Conservation (phyloP, 2,888 invertebrate species). For the Gari tellinella region DNA sequence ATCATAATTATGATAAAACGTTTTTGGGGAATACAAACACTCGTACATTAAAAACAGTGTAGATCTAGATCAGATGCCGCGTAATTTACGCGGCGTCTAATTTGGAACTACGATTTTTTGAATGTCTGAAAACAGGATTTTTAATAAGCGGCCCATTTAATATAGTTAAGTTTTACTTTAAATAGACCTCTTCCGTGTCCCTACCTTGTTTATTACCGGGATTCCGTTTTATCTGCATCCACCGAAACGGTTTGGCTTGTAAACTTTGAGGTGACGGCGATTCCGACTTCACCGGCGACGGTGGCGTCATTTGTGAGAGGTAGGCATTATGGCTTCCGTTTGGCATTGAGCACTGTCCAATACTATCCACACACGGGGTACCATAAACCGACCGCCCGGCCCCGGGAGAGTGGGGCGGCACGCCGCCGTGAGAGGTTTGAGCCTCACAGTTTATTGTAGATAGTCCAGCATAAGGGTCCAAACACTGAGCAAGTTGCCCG, state of each 20-base stretch:
- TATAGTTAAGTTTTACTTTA: no score
- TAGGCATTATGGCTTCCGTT: conserved; percentile 65
- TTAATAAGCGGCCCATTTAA: no score
- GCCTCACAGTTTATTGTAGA: conserved; percentile 60
- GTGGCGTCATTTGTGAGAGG: conserved; percentile 64
- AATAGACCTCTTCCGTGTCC: no score
- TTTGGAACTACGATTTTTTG: no score
- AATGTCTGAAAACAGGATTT: no score
- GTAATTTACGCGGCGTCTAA: no score
- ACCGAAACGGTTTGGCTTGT: conserved; percentile 90
- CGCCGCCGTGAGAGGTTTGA: conserved; percentile 52
- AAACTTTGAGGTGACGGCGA: conserved; percentile 70
- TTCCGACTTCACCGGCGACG: conserved; percentile 75
- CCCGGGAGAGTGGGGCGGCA: conserved; percentile 61
- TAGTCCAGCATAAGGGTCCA: conserved; percentile 65
- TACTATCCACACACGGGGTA: conserved; percentile 64
- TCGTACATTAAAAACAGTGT: no score
- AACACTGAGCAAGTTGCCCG: conserved; percentile 62
- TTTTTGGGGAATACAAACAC: no score
- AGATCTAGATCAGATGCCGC: no score
- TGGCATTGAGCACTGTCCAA: conserved; percentile 69
- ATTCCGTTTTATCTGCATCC: conserved; percentile 99
- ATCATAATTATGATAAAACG: no score
- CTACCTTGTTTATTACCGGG: conserved; percentile 89
- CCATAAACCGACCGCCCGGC: conserved; percentile 65